Percentiles rank a stretch among this genome's conserved stretches.
Conservation (phyloP, 2,797 vertebrate species). For the Tenualosa ilisha region DNA sequence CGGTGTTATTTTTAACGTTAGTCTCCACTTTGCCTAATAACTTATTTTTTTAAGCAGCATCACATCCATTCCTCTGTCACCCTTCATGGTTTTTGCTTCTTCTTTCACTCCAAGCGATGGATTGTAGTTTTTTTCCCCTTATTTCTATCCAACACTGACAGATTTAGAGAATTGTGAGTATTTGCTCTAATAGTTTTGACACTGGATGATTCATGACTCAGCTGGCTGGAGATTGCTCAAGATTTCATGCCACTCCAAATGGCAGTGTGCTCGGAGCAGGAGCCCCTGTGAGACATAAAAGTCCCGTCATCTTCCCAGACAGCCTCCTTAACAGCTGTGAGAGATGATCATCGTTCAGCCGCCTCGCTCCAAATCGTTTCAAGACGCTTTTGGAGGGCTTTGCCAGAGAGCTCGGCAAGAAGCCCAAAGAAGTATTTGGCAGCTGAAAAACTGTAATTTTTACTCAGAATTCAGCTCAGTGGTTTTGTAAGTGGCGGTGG, state of each 20-base stretch:
- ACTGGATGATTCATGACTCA: background rate
- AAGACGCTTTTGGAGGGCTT: background rate
- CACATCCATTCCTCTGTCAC: background rate
- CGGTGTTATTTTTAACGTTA: background rate
- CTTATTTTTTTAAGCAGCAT: background rate
- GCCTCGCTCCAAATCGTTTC: background rate
- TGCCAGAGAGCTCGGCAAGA: background rate
- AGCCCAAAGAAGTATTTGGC: conserved; percentile 1
- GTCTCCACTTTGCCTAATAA: no score
- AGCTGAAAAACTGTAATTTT: background rate
- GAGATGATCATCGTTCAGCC: background rate
- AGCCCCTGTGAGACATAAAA: background rate
- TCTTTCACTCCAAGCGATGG: background rate
- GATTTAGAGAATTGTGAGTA: background rate
- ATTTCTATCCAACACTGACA: background rate
- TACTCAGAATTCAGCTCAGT: background rate
- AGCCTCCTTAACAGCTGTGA: conserved; percentile 19
- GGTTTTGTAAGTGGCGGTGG: background rate
- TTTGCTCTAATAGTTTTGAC: background rate
- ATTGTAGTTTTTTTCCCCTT: background rate
- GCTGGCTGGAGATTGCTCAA: background rate
- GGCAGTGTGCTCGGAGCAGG: background rate
- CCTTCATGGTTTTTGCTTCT: background rate
- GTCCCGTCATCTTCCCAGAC: conserved; percentile 4
- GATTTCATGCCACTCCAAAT: background rate